Evolutionary conservation across 2,113 vertebrate genomes (phyloP), one percentile per base, ranked within the genome.

Genomic region (Lophius piscatorius): DNA sequence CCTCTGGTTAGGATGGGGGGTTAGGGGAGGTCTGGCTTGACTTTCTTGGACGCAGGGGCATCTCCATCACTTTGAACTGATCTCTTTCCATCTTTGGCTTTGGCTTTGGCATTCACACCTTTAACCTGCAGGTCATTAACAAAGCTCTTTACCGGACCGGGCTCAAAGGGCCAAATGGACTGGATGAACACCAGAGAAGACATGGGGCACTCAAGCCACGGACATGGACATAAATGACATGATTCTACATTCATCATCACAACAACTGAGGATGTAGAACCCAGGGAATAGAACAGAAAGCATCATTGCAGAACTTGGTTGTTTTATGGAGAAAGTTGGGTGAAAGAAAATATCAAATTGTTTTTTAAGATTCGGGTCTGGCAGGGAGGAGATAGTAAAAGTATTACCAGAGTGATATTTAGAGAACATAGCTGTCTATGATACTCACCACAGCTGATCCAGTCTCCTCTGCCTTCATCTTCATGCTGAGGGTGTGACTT

Each of bases 401-500:
- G 11, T n/a, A 39, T 17, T 7, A 39, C 14, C 16, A 17, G 20
- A 41, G 8, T 9, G 29, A 7, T 7, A 14, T 36, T 36, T 36
- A 12, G 14, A 36, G 10, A 12, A 5, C 9, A 36, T 9, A 4
- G 13, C 14, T 36, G 10, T 14, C 10, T 13, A 14, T 13, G 2
- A 18, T 6, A 24, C 84, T 82, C 78, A 83, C 89, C 60, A 1
- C 13, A 18, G 74, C 7, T 6, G 29, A n/a, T 31, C 9, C 9
- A 0, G 12, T 9, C 13, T 3, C 41, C 3, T 39, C 3, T 11
- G 44, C 70, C 69, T 67, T 86, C 67, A 92, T 90, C 67, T 91
- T 91, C 86, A 98, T 81, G 14, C 70, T 89, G 24, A 98, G 59
- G 2, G 72, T 2, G 1, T 97, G 95, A 3, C 74, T 77, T 5